A percentile compares a stretch with the other conserved stretches of the same genome.
Evolutionary conservation across 1,140 invertebrate species (phyloP).

Genomic region (Mesaphorura yosii): DNA sequence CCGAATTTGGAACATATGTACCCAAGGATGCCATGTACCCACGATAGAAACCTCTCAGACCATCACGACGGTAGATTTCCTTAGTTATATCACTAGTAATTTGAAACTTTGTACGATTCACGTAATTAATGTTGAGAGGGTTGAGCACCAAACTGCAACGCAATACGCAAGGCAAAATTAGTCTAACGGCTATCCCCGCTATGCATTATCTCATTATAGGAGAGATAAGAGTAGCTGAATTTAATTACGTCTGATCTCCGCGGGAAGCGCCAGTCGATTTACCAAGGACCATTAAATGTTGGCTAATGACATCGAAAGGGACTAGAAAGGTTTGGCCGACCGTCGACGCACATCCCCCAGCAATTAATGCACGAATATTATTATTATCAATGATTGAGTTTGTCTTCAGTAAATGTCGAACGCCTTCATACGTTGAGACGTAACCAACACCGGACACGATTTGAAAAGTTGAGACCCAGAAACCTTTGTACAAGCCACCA

Average conservation of each 20-base stretch:
- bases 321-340: conserved; percentile 92
- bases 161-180: background rate
- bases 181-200: background rate
- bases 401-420: conserved; percentile 63
- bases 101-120: conserved; percentile 48
- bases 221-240: background rate
- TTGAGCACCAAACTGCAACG: conserved; percentile 31
- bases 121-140: conserved; percentile 35
- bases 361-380: conserved; percentile 34
- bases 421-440: conserved; percentile 89
- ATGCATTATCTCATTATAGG: background rate
- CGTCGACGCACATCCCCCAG: conserved; percentile 66
- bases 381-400: conserved; percentile 40
- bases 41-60: conserved; percentile 77
- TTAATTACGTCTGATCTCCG: background rate
- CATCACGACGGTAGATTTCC: conserved; percentile 65
- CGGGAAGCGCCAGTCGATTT: background rate
- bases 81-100: conserved; percentile 56
- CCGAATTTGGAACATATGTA: conserved; percentile 89
- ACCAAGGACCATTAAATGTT: conserved; percentile 91
- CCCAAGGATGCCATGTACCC: conserved; percentile 83
- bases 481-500: conserved; percentile 81
- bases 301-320: conserved; percentile 90
- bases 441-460: conserved; percentile 81
- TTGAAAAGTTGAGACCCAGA: conserved; percentile 81